Conservation (phyloP, 2,113 vertebrate species). For the Pandion haliaetus region DNA sequence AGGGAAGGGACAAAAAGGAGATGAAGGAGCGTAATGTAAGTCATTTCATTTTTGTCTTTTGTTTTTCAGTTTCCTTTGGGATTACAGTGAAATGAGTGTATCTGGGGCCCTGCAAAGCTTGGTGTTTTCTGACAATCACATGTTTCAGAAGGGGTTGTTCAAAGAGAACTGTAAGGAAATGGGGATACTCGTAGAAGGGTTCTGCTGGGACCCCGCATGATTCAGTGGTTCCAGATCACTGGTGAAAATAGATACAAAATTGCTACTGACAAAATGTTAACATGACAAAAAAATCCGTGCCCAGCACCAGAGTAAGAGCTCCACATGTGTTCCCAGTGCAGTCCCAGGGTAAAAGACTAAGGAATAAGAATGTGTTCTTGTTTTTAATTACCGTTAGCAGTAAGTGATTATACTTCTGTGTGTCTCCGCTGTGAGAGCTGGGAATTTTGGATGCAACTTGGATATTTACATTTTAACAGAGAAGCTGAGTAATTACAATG, state of each 20-base stretch:
- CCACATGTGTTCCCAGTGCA: not conserved
- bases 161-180: not conserved
- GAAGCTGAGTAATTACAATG: conserved; percentile 38
- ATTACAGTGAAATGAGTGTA: not conserved
- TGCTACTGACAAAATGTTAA: not conserved
- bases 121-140: accelerated
- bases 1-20: not conserved
- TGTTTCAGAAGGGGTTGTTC: not conserved
- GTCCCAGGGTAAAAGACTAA: not conserved
- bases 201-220: not conserved
- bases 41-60: not conserved
- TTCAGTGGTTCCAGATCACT: not conserved
- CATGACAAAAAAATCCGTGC: not conserved
- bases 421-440: not conserved
- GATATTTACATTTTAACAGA: conserved; percentile 39
- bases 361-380: not conserved
- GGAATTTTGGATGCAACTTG: conserved; percentile 34
- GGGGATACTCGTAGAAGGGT: not conserved
- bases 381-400: not conserved
- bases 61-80: not conserved
- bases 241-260: not conserved
- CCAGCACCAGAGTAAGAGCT: not conserved
- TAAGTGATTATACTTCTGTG: not conserved
- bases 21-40: not conserved
- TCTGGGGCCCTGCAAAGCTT: not conserved